Evolutionary conservation across 2,797 vertebrate species (phyloP), one percentile per base, ranked within the genome.

Genomic region (Oryzias dopingdopingensis): DNA sequence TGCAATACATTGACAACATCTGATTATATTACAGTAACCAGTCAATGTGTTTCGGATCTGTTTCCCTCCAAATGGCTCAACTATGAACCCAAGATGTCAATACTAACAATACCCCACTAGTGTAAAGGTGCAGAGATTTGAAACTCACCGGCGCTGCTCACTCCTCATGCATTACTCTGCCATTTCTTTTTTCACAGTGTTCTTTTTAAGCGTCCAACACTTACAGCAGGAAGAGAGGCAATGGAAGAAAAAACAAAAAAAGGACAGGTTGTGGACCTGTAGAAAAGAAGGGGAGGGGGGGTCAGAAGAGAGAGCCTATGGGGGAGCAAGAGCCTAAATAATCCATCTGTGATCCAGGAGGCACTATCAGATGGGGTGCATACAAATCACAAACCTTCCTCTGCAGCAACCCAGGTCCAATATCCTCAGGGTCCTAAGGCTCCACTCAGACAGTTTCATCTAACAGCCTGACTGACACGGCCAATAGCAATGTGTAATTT

Each of bases 341-440:
- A 90, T 91, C 88, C 88, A 86, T 88, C 83, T 86, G 86, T 84
- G 86, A 89, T 88, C 81, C 88, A 79, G 74, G 85, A 88, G 84
- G 79, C 73, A 76, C 83, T 83, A 88, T 87, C 86, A 86, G 88
- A 85, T 87, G 83, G 85, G 77, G 73, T 76, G 87, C 71, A 90
- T 89, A 89, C 88, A 89, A 88, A 91, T 89, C 85, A 86, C 84
- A 86, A 75, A 74, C 73, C 82, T 83, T 85, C 77, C 86, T 86
- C 89, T 89, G 88, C 89, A 86, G 83, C 81, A 86, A 80, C 77
- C 76, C 70, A 65, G 70, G 79, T 87, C 82, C 76, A 83, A 79
- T 86, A 84, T 85, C 87, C 89, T 83, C 89, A 79, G 87, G 91
- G 89, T 91, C 89, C 91, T 90, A 90, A 90, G 77, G 87, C 89